Conservation (phyloP, 2,888 invertebrate genomes). For the Sepiola atlantica region DNA sequence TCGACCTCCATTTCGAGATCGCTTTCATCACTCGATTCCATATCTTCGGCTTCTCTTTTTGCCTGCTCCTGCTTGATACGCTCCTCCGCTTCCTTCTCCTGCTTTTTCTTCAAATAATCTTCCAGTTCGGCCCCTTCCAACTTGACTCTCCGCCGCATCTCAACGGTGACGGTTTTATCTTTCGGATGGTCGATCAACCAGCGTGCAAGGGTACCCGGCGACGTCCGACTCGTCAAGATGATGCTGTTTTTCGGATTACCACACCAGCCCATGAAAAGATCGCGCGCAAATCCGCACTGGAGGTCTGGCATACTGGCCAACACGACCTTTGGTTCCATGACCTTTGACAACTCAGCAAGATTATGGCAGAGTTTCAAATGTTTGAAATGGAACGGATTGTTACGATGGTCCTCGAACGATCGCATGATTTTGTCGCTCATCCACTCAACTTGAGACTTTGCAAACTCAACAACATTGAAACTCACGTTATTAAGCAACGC, state of each 20-base stretch:
- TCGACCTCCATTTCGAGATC: slow-evolving; percentile 73
- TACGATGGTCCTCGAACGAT: slow-evolving; percentile 74
- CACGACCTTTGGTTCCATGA: slow-evolving; percentile 95
- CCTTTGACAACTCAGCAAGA: slow-evolving; percentile 86
- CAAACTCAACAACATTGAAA: slow-evolving; percentile 98
- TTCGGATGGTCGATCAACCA: slow-evolving; percentile 77
- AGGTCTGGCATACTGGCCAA: slow-evolving; percentile 95
- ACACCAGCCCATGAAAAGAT: slow-evolving; percentile 95
- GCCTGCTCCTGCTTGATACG: slow-evolving; percentile 58
- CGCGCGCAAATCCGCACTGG: slow-evolving; percentile 95
- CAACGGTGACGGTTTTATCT: slow-evolving; percentile 74
- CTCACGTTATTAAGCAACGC: slow-evolving; percentile 96
- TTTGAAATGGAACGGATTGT: slow-evolving; percentile 94
- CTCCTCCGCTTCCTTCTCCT: slow-evolving; percentile 74
- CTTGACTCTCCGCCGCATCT: slow-evolving; percentile 76
- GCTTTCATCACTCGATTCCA: slow-evolving; percentile 72
- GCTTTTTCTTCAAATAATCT: slow-evolving; percentile 75
- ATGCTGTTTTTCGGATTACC: slow-evolving; percentile 93
- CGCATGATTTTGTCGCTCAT: slow-evolving; percentile 99
- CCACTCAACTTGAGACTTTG: slow-evolving; percentile 99
- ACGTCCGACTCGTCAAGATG: slow-evolving; percentile 87
- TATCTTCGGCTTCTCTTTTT: slow-evolving; percentile 60
- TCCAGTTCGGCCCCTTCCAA: slow-evolving; percentile 79
- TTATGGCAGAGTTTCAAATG: slow-evolving; percentile 96
- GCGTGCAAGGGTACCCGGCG: slow-evolving; percentile 78